A percentile compares a stretch with the other conserved stretches of the same genome.
Evolutionary conservation across 1,140 invertebrate species (phyloP).

Genomic region (Camponotus pennsylvanicus): DNA sequence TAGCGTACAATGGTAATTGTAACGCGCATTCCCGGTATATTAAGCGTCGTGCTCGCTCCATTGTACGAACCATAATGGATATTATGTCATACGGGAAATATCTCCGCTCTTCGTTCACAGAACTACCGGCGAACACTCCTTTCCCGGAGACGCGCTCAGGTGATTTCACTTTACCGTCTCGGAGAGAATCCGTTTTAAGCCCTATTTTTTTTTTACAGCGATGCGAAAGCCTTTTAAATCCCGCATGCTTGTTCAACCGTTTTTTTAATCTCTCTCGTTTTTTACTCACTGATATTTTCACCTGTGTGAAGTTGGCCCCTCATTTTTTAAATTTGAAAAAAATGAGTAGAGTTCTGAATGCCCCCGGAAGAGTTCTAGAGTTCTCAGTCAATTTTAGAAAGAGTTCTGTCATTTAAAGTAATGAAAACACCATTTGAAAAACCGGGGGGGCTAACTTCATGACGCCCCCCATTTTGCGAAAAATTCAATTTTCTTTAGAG

Average conservation of each 20-base stretch:
- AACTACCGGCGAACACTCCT: slow-evolving; percentile 49
- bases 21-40: slow-evolving; percentile 71
- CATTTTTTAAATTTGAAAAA: too few relatives aligned
- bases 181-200: slow-evolving; percentile 40
- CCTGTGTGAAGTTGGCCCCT: too few relatives aligned
- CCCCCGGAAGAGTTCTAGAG: too few relatives aligned
- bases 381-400: too few relatives aligned
- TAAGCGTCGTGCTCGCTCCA: slow-evolving; percentile 69
- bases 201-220: slow-evolving; percentile 17
- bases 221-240: slow-evolving; percentile 52
- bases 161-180: slow-evolving; percentile 43
- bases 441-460: too few relatives aligned
- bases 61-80: slow-evolving; percentile 72
- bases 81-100: slow-evolving; percentile 74
- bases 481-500: too few relatives aligned
- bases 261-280: slow-evolving; percentile 22
- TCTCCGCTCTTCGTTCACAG: slow-evolving; percentile 49
- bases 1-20: slow-evolving; percentile 68
- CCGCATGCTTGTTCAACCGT: slow-evolving; percentile 10
- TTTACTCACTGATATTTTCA: slow-evolving; percentile 37
- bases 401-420: too few relatives aligned
- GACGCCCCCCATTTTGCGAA: too few relatives aligned
- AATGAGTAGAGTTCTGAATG: too few relatives aligned
- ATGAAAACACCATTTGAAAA: too few relatives aligned
- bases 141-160: slow-evolving; percentile 36